Evolutionary conservation across 2,113 vertebrate genomes (phyloP).

Genomic region (Coptodon rendalli): DNA sequence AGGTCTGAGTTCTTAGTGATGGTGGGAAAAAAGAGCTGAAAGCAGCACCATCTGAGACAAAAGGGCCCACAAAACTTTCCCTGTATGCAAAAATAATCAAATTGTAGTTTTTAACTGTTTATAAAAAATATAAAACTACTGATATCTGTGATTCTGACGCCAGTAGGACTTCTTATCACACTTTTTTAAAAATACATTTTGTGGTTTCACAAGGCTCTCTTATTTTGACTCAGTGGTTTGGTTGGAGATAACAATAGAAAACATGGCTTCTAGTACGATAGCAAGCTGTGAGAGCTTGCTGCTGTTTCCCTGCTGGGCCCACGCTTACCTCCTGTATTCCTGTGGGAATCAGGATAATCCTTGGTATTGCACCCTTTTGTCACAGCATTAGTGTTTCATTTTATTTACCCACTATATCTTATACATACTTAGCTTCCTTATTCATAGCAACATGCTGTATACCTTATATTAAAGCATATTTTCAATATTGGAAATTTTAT

Average conservation of each 20-base stretch:
- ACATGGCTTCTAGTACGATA: background rate
- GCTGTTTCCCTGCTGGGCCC: background rate
- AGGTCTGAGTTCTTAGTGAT: background rate
- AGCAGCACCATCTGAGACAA: background rate
- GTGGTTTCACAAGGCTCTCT: background rate
- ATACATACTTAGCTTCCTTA: background rate
- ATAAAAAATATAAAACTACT: background rate
- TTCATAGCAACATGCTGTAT: background rate
- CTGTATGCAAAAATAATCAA: background rate
- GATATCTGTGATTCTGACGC: background rate
- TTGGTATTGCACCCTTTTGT: background rate
- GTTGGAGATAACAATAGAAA: constrained; percentile 1
- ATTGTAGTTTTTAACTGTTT: background rate
- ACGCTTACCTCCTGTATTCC: constrained; percentile 15
- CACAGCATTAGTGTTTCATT: background rate
- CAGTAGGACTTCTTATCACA: background rate
- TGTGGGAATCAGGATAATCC: constrained; percentile 55
- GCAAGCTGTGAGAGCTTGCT: background rate
- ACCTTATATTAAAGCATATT: background rate
- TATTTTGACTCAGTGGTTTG: background rate
- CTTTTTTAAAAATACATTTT: background rate
- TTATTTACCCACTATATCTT: background rate
- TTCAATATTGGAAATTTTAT: background rate
- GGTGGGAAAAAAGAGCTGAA: background rate
- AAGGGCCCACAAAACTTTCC: background rate